Evolutionary conservation across 2,888 invertebrate genomes (phyloP).

Genomic region (Tenthredo distinguenda): DNA sequence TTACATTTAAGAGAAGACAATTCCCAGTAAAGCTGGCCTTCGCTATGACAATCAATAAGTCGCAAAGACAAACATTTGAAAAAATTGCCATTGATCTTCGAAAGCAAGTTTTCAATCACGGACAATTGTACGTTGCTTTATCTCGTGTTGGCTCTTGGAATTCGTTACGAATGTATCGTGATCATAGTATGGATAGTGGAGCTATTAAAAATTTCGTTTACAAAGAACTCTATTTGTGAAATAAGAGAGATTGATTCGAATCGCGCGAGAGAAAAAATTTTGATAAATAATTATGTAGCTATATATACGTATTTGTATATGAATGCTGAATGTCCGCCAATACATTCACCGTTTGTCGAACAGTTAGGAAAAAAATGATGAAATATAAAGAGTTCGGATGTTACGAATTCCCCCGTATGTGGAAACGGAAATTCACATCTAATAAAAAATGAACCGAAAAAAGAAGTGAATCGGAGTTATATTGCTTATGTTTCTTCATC

Average conservation of each 20-base stretch:
- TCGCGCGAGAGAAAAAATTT: not conserved
- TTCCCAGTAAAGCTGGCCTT: constrained; percentile 67
- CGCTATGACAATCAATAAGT: constrained; percentile 72
- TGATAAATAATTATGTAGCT: not conserved
- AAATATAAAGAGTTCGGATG: too few species aligned
- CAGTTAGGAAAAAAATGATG: too few species aligned
- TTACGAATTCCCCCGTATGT: too few species aligned
- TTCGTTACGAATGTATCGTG: not conserved
- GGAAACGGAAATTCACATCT: too few species aligned
- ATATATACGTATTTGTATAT: too few species aligned
- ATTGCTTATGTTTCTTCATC: too few species aligned
- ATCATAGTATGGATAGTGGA: not conserved
- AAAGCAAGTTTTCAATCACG: constrained; percentile 70
- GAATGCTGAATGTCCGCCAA: too few species aligned
- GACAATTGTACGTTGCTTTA: constrained; percentile 72
- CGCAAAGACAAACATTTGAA: constrained; percentile 71
- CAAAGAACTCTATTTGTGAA: constrained; percentile 7
- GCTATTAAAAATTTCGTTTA: not conserved
- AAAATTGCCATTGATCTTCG: constrained; percentile 70
- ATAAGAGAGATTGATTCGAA: not conserved
- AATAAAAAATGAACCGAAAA: too few species aligned
- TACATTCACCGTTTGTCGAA: too few species aligned
- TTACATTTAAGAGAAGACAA: constrained; percentile 65
- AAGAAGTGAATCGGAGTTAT: too few species aligned
- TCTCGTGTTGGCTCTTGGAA: constrained; percentile 61